A percentile compares a stretch with the other conserved stretches of the same genome.
These are phyloP conservation scores for Leucoptera coffeella DNA, from an alignment of 2,888 invertebrate species.

Conservation along the genomic window DNA sequence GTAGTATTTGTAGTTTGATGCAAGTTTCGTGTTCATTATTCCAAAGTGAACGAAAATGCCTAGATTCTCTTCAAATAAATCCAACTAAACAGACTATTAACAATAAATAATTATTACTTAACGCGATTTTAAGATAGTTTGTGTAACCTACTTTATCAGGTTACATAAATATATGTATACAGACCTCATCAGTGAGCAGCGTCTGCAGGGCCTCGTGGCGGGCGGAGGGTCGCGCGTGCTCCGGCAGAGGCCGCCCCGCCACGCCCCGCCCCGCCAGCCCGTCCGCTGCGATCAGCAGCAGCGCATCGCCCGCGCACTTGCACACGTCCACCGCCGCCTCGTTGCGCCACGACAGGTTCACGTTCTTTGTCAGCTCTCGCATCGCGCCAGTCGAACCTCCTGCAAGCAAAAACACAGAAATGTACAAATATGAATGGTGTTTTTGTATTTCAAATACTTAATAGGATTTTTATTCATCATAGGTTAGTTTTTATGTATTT, in stretches of 20 bases:
- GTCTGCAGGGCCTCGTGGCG: slow-evolving; percentile 52
- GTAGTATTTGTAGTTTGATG: no score
- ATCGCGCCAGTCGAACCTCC: slow-evolving; percentile 50
- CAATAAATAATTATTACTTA: background rate
- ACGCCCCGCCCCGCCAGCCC: slow-evolving; percentile 69
- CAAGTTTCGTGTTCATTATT: no score
- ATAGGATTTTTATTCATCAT: no score
- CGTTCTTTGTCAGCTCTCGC: slow-evolving; percentile 54
- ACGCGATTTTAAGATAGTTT: background rate
- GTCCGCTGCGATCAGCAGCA: slow-evolving; percentile 67
- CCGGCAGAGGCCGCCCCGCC: slow-evolving; percentile 59
- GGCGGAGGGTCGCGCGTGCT: slow-evolving; percentile 49
- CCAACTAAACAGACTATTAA: no score
- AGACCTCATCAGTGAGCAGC: slow-evolving; percentile 20
- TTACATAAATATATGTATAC: slow-evolving; percentile 1
- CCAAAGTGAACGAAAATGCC: no score
- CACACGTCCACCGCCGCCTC: slow-evolving; percentile 10
- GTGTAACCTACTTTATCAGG: background rate
- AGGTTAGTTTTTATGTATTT: no score
- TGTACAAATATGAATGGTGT: no score
- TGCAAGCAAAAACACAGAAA: no score
- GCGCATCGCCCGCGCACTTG: slow-evolving; percentile 59
- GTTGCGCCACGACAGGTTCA: slow-evolving; percentile 17
- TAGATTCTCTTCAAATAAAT: no score
- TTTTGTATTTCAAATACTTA: no score